Conservation (phyloP, 2,888 invertebrate genomes). For the Mongoloraphidia duomilia region DNA sequence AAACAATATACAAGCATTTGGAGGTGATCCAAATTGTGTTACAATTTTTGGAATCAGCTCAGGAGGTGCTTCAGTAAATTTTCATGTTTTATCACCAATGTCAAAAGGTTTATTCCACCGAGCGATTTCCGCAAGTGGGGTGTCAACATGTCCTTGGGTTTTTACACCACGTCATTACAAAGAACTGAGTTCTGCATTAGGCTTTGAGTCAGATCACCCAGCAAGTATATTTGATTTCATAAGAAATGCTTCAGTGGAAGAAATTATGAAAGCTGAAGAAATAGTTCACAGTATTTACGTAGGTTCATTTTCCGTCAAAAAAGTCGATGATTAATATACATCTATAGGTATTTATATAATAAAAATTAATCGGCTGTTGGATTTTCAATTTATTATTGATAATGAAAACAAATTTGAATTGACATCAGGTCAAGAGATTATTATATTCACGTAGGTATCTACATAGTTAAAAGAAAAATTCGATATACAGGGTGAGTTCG, state of each 20-base stretch:
- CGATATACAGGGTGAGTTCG: no score
- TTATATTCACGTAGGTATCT: no score
- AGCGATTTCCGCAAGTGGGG: conserved; percentile 46
- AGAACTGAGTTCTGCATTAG: conserved; percentile 23
- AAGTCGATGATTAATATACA: no score
- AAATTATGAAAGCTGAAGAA: conserved; percentile 14
- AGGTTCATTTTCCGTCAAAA: no score
- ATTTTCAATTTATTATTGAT: no score
- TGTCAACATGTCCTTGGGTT: conserved; percentile 43
- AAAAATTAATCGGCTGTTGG: no score
- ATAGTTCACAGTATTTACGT: no score
- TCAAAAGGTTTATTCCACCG: conserved; percentile 44
- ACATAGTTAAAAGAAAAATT: no score
- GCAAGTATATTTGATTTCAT: conserved; percentile 23
- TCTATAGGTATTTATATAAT: no score
- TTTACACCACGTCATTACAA: conserved; percentile 20
- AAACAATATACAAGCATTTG: conserved; percentile 24
- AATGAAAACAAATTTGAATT: no score
- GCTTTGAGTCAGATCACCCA: conserved; percentile 22
- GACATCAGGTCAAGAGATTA: no score
- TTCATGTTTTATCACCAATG: conserved; percentile 24
- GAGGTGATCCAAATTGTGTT: conserved; percentile 25
- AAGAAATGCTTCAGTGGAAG: conserved; percentile 22
- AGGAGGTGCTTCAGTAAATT: conserved; percentile 26
- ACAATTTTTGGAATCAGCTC: conserved; percentile 27